These are phyloP conservation scores for Acanthopagrus latus DNA, from an alignment of 2,797 vertebrate species.

Conservation along the genomic window DNA sequence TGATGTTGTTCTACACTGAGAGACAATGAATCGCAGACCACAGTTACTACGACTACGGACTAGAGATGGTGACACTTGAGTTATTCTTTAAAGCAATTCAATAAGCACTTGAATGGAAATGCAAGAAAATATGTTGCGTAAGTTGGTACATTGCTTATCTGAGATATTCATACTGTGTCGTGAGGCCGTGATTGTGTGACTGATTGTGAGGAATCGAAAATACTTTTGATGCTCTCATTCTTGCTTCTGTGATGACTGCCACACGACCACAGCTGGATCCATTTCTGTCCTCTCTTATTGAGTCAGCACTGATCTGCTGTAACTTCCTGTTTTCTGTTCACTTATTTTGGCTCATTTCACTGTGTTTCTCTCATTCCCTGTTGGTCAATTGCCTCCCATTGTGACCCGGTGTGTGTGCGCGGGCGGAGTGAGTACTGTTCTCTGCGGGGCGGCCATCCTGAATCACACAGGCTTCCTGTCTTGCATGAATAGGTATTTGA, in stretches of 20 bases:
- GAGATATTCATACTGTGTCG: neutral
- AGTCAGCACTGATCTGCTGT: slow-evolving; percentile 68
- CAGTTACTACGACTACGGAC: neutral
- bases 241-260: slow-evolving; percentile 40
- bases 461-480: slow-evolving; percentile 84
- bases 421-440: slow-evolving; percentile 87
- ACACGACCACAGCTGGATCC: slow-evolving; percentile 45
- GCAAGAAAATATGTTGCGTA: neutral
- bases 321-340: slow-evolving; percentile 77
- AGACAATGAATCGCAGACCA: slow-evolving; percentile 16
- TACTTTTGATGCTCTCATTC: slow-evolving; percentile 24
- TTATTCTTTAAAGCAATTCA: neutral
- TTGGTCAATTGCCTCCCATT: slow-evolving; percentile 84
- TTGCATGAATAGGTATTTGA: slow-evolving; percentile 93
- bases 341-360: slow-evolving; percentile 82
- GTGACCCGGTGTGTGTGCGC: slow-evolving; percentile 86
- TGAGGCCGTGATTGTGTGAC: slow-evolving; percentile 2
- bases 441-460: slow-evolving; percentile 83
- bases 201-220: slow-evolving; percentile 1
- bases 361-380: slow-evolving; percentile 86
- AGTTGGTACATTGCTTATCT: neutral
- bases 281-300: slow-evolving; percentile 62
- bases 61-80: neutral
- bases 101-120: neutral
- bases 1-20: slow-evolving; percentile 29